Evolutionary conservation across 2,113 vertebrate genomes (phyloP), one percentile per base, ranked within the genome.

Genomic region (Chaenocephalus aceratus): DNA sequence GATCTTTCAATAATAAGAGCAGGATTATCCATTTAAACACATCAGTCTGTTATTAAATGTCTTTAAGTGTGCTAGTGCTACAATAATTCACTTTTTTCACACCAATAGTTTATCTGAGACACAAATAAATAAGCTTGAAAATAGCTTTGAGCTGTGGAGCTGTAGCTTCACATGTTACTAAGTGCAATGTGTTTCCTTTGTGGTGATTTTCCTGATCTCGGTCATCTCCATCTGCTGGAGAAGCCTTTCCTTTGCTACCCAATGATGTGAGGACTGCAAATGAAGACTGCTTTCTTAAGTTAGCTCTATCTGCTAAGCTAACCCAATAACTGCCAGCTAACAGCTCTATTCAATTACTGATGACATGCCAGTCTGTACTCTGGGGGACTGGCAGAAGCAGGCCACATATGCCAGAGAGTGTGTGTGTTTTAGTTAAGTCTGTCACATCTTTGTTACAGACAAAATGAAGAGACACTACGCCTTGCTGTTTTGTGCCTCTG

Each of bases 341-440:
- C 26, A 72, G 52, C 54, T 36, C 71, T 36, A 70, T 62, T 84
- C 49, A 82, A 57, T 78, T 80, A 86, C 73, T 16, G n/a, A 57
- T 18, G 10, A 66, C 61, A 52, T 80, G 54, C 58, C 69, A 79
- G 51, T 61, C 62, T 57, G 63, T 62, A 44, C 51, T 62, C 57
- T 64, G 2, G 46, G 23, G 61, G 59, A 34, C 44, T 59, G 69
- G 69, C 53, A n/a, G 54, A 67, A 49, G 51, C 34, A 7, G 45
- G 14, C 21, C 26, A 2, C 61, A 63, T 60, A 63, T 60, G 63
- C 56, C 57, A 46, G 41, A 12, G 36, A 2, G 7, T 11, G 10
- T 30, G 65, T 46, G 57, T 67, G 53, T 34, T 18, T 49, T 23
- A 57, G 11, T 59, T 59, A 44, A 10, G 64, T 49, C 53, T 53